Evolutionary conservation across 2,113 vertebrate genomes (phyloP), one percentile per base, ranked within the genome.

Genomic region (Lophura nycthemera): DNA sequence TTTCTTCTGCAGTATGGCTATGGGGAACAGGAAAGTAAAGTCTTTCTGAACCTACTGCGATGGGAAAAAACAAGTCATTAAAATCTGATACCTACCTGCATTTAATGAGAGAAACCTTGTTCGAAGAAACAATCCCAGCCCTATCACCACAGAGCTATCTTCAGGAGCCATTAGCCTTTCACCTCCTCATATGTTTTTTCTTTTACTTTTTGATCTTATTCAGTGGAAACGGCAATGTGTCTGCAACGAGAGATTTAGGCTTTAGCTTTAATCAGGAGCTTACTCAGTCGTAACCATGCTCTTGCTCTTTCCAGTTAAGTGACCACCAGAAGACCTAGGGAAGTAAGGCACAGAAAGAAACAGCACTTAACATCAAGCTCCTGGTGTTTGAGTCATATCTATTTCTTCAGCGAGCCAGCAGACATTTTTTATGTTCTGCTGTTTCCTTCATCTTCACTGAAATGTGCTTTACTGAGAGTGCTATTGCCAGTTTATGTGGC

Each of bases 101-200:
- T 88, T 94, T 96, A 94, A 79, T 89, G 94, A 96, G 92, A 94
- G 86, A 84, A 95, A 93, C 9, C n/a, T 92, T 87, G 83, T 96
- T 92, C 4, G 14, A 69, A 94, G 88, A 88, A 97, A 86, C 75
- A 89, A 86, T 88, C 85, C 67, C 75, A 83, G 85, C 65, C 73
- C 83, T 82, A 86, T 92, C 83, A 92, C 72, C 80, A 90, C 72
- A 2, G 0, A 65, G 47, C 50, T 48, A 42, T 89, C 94, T 95
- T 91, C 70, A 83, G 86, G 86, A 91, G 74, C 93, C 91, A 93
- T 95, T 94, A 96, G 82, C 78, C 79, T 96, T 95, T 93, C 91
- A 96, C 85, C 91, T 90, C 71, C 73, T 91, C 61, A 5, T 81
- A 76, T 32, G 34, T 75, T 92, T 70, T 72, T 72, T 86, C 84